Evolutionary conservation across 2,113 vertebrate species (phyloP).

Genomic region (Emydura subglobosa): DNA sequence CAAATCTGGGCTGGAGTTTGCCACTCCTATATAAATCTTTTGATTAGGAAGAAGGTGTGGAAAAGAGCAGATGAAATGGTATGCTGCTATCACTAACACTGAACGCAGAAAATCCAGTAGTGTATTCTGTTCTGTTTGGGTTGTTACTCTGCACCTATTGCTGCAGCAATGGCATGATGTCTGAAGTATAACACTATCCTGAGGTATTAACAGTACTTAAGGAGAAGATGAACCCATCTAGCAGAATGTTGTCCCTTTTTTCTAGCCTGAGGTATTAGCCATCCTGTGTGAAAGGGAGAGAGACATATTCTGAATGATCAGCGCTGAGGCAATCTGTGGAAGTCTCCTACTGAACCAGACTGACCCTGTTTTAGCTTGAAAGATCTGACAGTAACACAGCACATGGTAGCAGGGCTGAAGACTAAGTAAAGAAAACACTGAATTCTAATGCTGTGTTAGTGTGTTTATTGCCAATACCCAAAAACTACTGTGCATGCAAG

Average conservation of each 20-base stretch:
- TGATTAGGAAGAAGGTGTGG: not conserved
- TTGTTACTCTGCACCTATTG: not conserved
- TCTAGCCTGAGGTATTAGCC: fast-evolving
- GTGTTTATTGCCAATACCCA: not conserved
- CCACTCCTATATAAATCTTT: not conserved
- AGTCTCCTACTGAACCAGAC: not conserved
- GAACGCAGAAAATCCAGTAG: not conserved
- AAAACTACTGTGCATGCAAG: not conserved
- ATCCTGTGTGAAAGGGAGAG: fast-evolving
- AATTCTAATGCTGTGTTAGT: not conserved
- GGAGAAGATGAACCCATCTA: not conserved
- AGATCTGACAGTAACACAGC: not conserved
- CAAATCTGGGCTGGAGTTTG: not conserved
- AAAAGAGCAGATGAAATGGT: not conserved
- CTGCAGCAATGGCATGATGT: not conserved
- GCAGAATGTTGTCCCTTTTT: not conserved
- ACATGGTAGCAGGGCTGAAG: not conserved
- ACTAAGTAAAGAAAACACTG: not conserved
- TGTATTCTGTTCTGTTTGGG: not conserved
- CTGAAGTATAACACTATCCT: too few relatives aligned
- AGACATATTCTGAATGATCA: not conserved
- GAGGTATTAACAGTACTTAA: fast-evolving
- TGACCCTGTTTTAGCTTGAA: not conserved
- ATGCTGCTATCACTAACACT: not conserved
- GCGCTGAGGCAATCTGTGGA: fast-evolving